A percentile compares a stretch with the other conserved stretches of the same genome.
These are phyloP conservation scores for Hirudinaria manillensis DNA, from an alignment of 2,888 invertebrate genomes.

Conservation along the genomic window DNA sequence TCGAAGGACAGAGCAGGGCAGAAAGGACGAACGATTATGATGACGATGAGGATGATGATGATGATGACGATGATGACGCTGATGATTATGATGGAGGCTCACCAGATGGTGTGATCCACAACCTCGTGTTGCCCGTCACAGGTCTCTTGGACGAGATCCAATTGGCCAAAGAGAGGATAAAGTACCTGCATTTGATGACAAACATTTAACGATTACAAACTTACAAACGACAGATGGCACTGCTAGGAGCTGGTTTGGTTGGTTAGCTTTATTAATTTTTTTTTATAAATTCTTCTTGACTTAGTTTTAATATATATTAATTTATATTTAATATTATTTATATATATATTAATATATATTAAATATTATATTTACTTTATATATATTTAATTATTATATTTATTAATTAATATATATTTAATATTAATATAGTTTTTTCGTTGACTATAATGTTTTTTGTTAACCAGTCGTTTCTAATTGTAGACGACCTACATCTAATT, in stretches of 20 bases:
- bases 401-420: neutral
- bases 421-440: neutral
- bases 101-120: slow-evolving; percentile 56
- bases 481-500: neutral
- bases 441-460: neutral
- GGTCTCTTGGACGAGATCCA: slow-evolving; percentile 70
- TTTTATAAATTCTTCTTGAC: too few species aligned
- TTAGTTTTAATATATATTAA: neutral
- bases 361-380: neutral
- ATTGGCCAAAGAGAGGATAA: slow-evolving; percentile 92
- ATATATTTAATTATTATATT: neutral
- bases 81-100: neutral
- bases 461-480: neutral
- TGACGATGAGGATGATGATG: neutral
- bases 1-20: neutral
- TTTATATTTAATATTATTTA: neutral
- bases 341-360: neutral
- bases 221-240: slow-evolving; percentile 26
- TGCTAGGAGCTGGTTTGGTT: too few species aligned
- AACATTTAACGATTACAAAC: too few species aligned
- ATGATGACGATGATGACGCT: neutral
- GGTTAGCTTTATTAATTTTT: too few species aligned
- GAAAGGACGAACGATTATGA: neutral
- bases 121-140: slow-evolving; percentile 44
- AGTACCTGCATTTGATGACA: slow-evolving; percentile 61